phyloP scores from a whole-genome alignment of 1,140 invertebrate species.

The Trichomalopsis sarcophagae region DNA sequence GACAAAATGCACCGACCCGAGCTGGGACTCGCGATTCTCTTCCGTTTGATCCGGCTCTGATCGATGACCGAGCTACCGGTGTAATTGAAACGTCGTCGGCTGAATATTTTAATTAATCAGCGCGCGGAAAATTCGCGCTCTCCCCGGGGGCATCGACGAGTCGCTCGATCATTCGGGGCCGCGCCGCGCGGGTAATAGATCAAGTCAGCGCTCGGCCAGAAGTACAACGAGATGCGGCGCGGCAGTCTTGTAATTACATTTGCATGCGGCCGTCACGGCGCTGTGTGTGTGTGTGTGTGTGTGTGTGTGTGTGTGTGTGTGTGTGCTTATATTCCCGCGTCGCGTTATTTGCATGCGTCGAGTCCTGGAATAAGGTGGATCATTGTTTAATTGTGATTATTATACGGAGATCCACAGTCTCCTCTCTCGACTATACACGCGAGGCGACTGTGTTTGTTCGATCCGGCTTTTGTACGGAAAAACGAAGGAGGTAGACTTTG shows the following conservation, averaged over 20 bases:
- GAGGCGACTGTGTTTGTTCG: too few species aligned
- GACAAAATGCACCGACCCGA: neutral
- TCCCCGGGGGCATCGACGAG: slow-evolving; percentile 32
- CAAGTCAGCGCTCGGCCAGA: slow-evolving; percentile 40
- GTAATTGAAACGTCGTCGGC: neutral
- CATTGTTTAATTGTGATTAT: neutral
- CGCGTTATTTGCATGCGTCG: neutral
- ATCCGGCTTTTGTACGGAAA: neutral
- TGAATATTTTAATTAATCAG: slow-evolving; percentile 31
- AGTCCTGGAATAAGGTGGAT: neutral
- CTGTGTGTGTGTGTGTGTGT: slow-evolving; percentile 31
- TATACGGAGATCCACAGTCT: neutral
- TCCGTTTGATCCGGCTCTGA: too few species aligned
- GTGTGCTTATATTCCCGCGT: slow-evolving; percentile 40
- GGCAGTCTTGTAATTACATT: slow-evolving; percentile 63
- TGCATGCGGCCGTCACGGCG: slow-evolving; percentile 58
- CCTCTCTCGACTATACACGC: too few species aligned
- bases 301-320: neutral
- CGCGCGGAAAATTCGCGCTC: slow-evolving; percentile 55
- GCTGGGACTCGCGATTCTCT: too few species aligned
- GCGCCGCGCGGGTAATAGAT: slow-evolving; percentile 48
- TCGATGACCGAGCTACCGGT: too few species aligned
- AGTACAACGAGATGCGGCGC: slow-evolving; percentile 39
- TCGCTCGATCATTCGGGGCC: slow-evolving; percentile 55
- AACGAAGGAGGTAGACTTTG: neutral